Base-by-base conservation (phyloP, 1,140 invertebrate species). In the Ostrea denselamellosa region DNA sequence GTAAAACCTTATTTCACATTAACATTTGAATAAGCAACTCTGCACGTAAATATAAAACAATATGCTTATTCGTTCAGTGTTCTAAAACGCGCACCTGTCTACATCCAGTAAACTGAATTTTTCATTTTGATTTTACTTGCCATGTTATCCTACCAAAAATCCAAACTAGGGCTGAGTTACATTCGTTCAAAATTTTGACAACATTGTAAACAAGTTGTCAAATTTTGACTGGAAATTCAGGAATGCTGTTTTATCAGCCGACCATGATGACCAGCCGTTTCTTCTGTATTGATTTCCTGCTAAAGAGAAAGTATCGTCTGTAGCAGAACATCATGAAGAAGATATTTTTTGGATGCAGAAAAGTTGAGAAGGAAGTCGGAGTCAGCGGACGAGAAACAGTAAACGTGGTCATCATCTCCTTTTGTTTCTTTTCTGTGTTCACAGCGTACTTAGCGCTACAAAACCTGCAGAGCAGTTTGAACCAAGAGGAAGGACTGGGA, bases 391-490 rank as follows among this genome's bases (percentile, higher is more conserved):
- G 82, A 22, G 82, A 83, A 54, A 83, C 44, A 12, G 9, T n/a
- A 44, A 83, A 83, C 25, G 85, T 90, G n/a, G n/a, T 91, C 0
- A 85, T 91, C 10, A 77, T 93, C 8, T 92, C 90, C 3, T 5
- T 90, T 10, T 85, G 89, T 8, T 91, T 92, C 86, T 77, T 87
- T 19, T 85, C 88, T 65, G 90, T 93, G 1, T 93, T 92, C 88
- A 93, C 91, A 8, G 90, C 93, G 19, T 93, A 92, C 85, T 54
- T 93, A 14, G 89, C 92, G 10, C 89, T 93, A 83, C 91, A 92
- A 81, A 94, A 94, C 84, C 91, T 94, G 0, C 93, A 94, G 89
- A 94, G 93, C 85, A 93, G 92, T 84, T 83, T 94, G 51, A 92
- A 93, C 85, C 89, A 92, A 82, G 91, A 90, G 54, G 54, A 85